phyloP scores from a whole-genome alignment of 2,113 vertebrate species.

The Notarius quadriscutis region DNA sequence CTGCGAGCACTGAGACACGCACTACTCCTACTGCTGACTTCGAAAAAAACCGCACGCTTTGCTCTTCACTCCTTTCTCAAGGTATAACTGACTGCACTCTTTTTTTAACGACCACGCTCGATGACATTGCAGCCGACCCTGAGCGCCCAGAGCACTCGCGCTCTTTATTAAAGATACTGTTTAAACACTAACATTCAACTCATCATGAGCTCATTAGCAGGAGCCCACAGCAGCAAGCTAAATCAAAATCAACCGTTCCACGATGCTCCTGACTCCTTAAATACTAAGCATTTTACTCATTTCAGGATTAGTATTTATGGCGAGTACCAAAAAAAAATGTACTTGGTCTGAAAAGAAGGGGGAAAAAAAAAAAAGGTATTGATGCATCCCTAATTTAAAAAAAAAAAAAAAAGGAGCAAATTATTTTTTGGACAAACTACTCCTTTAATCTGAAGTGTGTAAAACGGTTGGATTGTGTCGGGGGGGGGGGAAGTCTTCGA shows the following conservation, averaged over 20 bases:
- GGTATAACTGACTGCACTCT: neutral
- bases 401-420: neutral
- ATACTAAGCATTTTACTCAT: neutral
- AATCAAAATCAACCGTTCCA: neutral
- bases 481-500: neutral
- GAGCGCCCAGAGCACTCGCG: neutral
- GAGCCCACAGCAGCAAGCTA: neutral
- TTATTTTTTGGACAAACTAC: neutral
- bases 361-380: neutral
- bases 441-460: neutral
- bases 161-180: neutral
- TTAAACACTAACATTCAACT: neutral
- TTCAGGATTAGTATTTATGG: neutral
- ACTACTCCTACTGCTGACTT: no score
- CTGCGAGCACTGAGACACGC: neutral
- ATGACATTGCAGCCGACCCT: neutral
- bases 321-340: neutral
- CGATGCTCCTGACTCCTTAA: neutral
- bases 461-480: neutral
- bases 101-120: neutral
- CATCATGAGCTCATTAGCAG: neutral
- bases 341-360: neutral
- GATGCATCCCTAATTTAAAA: constrained; percentile 4
- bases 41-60: neutral
- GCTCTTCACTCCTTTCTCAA: neutral